Conservation (phyloP, 2,888 invertebrate species). For the Pollenia amentaria region DNA sequence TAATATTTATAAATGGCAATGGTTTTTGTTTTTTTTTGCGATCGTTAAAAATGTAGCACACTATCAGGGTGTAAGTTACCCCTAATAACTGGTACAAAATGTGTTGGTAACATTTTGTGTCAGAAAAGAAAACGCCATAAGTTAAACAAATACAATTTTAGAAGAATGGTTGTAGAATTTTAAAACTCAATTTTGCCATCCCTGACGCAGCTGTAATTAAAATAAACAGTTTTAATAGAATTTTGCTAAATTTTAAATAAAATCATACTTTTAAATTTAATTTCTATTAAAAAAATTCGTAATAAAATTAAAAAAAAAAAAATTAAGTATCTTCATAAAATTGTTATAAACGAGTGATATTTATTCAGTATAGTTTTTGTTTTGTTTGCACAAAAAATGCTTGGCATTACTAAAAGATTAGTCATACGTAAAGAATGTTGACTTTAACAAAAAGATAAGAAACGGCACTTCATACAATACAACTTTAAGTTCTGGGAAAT, state of each 20-base stretch:
- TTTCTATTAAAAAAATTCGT: not conserved
- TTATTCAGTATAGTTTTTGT: slow-evolving; percentile 2
- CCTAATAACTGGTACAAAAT: no score
- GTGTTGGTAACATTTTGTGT: no score
- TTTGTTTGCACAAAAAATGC: not conserved
- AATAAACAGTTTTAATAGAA: no score
- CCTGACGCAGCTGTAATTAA: no score
- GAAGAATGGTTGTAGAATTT: no score
- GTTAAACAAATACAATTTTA: no score
- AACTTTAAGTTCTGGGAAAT: not conserved
- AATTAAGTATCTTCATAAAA: not conserved
- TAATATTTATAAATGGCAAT: no score
- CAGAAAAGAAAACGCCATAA: no score
- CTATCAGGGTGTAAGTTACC: no score
- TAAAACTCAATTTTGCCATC: no score
- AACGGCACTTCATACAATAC: slow-evolving; percentile 7
- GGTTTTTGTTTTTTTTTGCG: no score
- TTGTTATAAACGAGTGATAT: slow-evolving; percentile 15
- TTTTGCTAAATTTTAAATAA: not conserved
- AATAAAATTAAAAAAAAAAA: not conserved
- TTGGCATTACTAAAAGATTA: slow-evolving; percentile 62
- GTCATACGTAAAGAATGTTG: slow-evolving; percentile 49
- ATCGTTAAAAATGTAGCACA: no score
- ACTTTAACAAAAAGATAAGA: slow-evolving; percentile 23
- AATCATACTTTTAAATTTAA: not conserved